These are phyloP conservation scores for Stercorarius parasiticus DNA, from an alignment of 2,113 vertebrate species.

Conservation along the genomic window DNA sequence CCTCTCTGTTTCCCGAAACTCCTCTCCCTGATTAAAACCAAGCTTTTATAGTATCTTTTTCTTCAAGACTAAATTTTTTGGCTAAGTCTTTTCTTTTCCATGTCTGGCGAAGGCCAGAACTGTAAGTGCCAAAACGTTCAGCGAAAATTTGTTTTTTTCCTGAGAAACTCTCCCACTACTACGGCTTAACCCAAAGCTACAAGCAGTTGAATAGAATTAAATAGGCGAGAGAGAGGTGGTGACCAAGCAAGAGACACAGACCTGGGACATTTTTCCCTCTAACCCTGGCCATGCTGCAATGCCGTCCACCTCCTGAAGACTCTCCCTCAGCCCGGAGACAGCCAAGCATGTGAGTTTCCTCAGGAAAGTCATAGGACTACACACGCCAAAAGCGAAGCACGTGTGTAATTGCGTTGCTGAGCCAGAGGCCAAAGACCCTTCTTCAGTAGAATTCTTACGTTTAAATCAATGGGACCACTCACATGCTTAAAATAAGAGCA, in stretches of 20 bases:
- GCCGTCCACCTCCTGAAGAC: not conserved
- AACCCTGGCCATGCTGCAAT: accelerated
- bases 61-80: not conserved
- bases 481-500: not conserved
- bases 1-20: conserved; percentile 4
- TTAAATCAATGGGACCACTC: not conserved
- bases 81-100: conserved; percentile 25
- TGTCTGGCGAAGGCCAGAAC: not conserved
- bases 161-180: not conserved
- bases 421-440: not conserved
- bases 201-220: not conserved
- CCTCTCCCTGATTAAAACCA: conserved; percentile 22
- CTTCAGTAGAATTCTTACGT: not conserved
- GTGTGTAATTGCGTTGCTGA: not conserved
- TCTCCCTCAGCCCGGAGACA: not conserved
- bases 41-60: not conserved
- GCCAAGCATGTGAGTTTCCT: not conserved
- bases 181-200: not conserved
- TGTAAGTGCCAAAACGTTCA: conserved; percentile 7
- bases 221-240: not conserved
- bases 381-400: not conserved
- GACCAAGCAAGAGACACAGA: accelerated
- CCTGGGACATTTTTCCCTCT: not conserved
- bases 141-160: not conserved
- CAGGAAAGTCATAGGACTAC: conserved; percentile 19